Base-by-base conservation (phyloP, 2,797 vertebrate species). In the Pseudochromis fuscus region DNA sequence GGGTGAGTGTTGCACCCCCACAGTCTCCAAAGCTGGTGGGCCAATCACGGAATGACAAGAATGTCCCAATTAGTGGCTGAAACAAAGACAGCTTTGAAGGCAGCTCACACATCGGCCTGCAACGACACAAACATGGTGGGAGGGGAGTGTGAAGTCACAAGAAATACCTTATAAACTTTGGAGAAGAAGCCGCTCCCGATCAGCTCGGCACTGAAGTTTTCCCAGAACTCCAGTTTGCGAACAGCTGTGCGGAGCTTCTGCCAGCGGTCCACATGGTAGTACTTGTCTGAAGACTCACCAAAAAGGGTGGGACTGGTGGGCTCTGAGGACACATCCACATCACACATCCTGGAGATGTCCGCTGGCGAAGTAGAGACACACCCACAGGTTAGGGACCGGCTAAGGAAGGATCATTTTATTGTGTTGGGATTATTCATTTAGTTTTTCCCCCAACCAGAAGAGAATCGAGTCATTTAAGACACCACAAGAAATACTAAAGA, bases 151-250 rank as follows among this genome's bases (percentile, higher is more conserved):
- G 10, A 37, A 16, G 64, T 42, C 42, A 42, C 56, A 56, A 2
- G 15, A 27, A 63, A 73, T 93, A 96, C 96, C 95, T 96, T 97
- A 83, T 95, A 96, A 56, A 96, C 96, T 79, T 94, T 95, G 70
- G 96, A 96, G 93, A 96, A 96, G 89, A 97, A 96, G 55, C 96
- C 96, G 0, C 90, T 95, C 42, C 95, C 96, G 2, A 96, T 94
- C 5, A 96, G 91, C 80, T 97, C 95, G 0, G 94, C 75, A 0
- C 77, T 94, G 78, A 96, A 96, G 87, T 93, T 95, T 71, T 96
- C 95, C 96, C 96, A 97, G 91, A 96, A 96, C 40, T 96, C 95
- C 85, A 97, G 93, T 78, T 94, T 96, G 45, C 94, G 91, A 72
- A 96, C 95, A 0, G 94, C 91, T 0, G 94, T 95, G 58, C 94